Evolutionary conservation across 2,797 vertebrate species (phyloP).

Genomic region (Poeciliopsis presidionis): DNA sequence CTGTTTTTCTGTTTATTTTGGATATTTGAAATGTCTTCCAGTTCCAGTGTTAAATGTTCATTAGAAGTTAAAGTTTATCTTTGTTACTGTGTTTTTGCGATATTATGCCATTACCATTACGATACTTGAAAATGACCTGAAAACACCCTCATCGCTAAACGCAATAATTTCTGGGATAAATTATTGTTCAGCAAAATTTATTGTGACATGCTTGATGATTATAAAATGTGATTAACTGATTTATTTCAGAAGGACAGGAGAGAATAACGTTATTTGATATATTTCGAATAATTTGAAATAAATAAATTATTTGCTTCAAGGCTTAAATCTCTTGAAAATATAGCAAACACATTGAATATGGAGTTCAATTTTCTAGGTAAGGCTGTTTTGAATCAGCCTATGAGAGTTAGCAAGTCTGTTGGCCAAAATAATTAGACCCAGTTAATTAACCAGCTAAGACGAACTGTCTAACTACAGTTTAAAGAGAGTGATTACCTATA

Average conservation of each 20-base stretch:
- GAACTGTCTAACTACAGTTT: neutral
- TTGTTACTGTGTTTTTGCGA: no score
- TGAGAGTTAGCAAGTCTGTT: neutral
- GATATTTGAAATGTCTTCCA: no score
- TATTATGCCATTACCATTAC: no score
- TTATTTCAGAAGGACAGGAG: neutral
- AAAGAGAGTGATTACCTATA: neutral
- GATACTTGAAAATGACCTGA: no score
- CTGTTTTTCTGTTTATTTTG: no score
- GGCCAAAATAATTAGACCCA: neutral
- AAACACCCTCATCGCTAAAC: no score
- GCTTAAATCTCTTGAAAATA: neutral
- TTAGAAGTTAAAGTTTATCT: no score
- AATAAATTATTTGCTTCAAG: neutral
- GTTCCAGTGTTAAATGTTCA: no score
- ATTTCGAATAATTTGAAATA: neutral
- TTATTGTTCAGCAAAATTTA: no score
- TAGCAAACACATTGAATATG: neutral
- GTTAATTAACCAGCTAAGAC: neutral
- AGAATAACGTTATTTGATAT: neutral
- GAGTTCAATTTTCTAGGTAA: neutral
- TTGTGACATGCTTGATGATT: neutral
- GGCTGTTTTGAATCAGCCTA: neutral
- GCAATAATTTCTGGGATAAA: no score
- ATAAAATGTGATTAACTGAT: neutral